These are phyloP conservation scores for Leucophenga montana DNA, from an alignment of 2,888 invertebrate genomes.

Conservation along the genomic window DNA sequence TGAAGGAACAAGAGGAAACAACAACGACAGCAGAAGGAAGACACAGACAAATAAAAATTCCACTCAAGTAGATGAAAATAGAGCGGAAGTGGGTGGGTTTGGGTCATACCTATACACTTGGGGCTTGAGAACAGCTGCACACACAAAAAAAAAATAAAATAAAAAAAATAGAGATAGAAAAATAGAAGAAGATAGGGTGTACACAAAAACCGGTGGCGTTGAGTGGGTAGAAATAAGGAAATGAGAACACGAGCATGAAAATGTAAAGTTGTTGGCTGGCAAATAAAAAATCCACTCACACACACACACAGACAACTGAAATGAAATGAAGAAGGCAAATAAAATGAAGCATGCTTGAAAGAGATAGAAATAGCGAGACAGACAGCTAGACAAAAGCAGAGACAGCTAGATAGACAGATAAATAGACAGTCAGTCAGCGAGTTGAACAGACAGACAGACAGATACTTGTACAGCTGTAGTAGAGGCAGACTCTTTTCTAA, in stretches of 20 bases:
- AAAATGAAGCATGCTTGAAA: conserved; percentile 9
- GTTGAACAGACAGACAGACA: conserved; percentile 39
- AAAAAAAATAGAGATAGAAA: background rate
- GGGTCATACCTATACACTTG: conserved; percentile 14
- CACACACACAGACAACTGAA: background rate
- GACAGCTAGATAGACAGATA: conserved; percentile 18
- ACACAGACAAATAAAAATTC: conserved; percentile 62
- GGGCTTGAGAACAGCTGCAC: conserved; percentile 20
- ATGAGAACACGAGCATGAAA: conserved; percentile 60
- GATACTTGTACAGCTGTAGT: conserved; percentile 49
- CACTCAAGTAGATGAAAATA: conserved; percentile 61
- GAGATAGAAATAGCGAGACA: conserved; percentile 15
- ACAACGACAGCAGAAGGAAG: conserved; percentile 8
- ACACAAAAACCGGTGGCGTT: conserved; percentile 33
- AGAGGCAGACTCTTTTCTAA: no score
- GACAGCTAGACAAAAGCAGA: conserved; percentile 42
- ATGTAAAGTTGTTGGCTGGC: conserved; percentile 54
- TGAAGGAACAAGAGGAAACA: conserved; percentile 13
- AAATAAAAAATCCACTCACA: conserved; percentile 36
- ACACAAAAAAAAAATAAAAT: conserved; percentile 29
- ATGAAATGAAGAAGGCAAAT: conserved; percentile 27
- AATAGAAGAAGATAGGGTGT: conserved; percentile 28
- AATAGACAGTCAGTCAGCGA: conserved; percentile 42
- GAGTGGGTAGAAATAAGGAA: conserved; percentile 44
- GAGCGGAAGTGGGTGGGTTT: conserved; percentile 57